A percentile compares a stretch with the other conserved stretches of the same genome.
phyloP scores from a whole-genome alignment of 92 coral and sea anemone species.

The Epizoanthus fatuus region DNA sequence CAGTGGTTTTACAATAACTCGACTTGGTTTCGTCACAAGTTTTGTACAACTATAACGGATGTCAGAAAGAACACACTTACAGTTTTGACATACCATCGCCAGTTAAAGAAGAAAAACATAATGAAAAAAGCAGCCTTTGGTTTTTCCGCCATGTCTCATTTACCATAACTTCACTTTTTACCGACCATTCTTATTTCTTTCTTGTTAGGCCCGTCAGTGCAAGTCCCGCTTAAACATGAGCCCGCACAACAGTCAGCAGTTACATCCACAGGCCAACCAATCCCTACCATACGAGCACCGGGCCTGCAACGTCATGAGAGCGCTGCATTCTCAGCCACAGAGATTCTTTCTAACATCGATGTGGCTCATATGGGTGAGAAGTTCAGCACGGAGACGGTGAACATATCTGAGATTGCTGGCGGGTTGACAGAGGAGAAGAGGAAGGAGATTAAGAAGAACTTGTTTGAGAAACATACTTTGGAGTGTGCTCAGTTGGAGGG shows the following conservation, averaged over 20 bases:
- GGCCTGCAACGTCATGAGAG: conserved; percentile 36
- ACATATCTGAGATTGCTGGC: conserved; percentile 92
- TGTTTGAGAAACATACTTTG: conserved; percentile 97
- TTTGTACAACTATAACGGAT: too few relatives aligned
- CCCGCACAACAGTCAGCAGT: conserved; percentile 4
- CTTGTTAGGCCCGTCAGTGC: conserved; percentile 20
- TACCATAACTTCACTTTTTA: too few relatives aligned
- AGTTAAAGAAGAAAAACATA: too few relatives aligned
- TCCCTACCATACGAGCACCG: background rate
- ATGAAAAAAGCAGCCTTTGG: too few relatives aligned
- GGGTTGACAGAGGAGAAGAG: conserved; percentile 91
- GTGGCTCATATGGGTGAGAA: conserved; percentile 97
- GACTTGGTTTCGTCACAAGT: too few relatives aligned
- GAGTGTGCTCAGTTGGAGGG: conserved; percentile 96
- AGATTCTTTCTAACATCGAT: conserved; percentile 88
- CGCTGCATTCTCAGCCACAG: conserved; percentile 76
- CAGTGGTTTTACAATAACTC: too few relatives aligned
- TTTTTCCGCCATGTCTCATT: background rate
- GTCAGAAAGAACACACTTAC: too few relatives aligned
- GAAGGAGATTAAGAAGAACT: conserved; percentile 84
- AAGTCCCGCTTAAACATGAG: conserved; percentile 16
- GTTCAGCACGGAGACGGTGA: conserved; percentile 93
- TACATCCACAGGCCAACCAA: conserved; percentile 12
- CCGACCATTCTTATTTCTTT: too few relatives aligned
- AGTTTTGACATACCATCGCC: too few relatives aligned